phyloP scores from a whole-genome alignment of 2,113 vertebrate species.

The Lethenteron reissneri region DNA sequence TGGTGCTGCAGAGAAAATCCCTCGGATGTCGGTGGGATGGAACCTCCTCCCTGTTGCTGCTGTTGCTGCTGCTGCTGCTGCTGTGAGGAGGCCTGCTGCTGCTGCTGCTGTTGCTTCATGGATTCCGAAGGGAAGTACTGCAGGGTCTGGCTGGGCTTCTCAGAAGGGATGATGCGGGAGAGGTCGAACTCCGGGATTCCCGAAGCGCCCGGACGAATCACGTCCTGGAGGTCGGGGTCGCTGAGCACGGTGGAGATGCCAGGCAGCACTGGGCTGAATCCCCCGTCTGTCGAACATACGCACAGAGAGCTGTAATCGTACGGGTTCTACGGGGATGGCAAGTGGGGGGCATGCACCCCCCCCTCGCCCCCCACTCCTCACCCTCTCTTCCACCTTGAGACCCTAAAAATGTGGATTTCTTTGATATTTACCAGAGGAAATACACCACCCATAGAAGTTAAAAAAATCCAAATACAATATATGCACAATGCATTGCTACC shows the following conservation, averaged over 20 bases:
- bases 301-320: no score
- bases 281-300: no score
- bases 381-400: no score
- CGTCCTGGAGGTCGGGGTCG: slow-evolving; percentile 74
- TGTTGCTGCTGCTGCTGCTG: slow-evolving; percentile 35
- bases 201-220: slow-evolving; percentile 62
- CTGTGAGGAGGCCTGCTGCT: slow-evolving; percentile 22
- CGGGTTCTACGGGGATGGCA: no score
- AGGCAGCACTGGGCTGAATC: slow-evolving; percentile 16
- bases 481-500: no score
- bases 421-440: no score
- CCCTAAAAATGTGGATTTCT: no score
- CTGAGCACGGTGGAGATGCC: slow-evolving; percentile 43
- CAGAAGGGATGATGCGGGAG: slow-evolving; percentile 86
- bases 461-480: no score
- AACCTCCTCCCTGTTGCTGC: slow-evolving; percentile 34
- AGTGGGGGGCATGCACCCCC: no score
- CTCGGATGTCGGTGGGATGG: slow-evolving; percentile 83
- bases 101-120: slow-evolving; percentile 31
- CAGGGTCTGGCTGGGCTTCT: slow-evolving; percentile 93
- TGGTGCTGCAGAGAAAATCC: slow-evolving; percentile 81
- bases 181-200: slow-evolving; percentile 92
- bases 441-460: no score
- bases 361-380: no score
- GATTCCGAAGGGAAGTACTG: slow-evolving; percentile 70